These are phyloP conservation scores for Oedothorax gibbosus DNA, from an alignment of 1,140 invertebrate species.

Conservation along the genomic window DNA sequence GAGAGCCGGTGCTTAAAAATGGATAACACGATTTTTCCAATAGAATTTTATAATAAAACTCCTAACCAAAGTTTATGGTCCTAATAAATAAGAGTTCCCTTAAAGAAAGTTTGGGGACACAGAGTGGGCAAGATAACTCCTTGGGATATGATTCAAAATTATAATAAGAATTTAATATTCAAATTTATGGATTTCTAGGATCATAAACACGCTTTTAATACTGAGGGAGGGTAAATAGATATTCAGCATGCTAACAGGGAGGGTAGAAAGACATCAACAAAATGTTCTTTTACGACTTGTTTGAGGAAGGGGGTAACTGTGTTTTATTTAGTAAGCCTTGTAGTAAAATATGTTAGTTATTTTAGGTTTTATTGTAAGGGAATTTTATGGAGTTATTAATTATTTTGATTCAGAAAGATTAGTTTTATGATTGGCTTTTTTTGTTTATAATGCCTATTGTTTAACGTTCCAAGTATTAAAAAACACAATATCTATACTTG, in stretches of 20 bases:
- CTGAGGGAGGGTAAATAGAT: constrained; percentile 55
- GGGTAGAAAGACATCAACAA: constrained; percentile 50
- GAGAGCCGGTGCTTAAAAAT: constrained; percentile 52
- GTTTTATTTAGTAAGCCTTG: constrained; percentile 25
- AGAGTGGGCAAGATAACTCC: constrained; percentile 50
- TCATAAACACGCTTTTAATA: constrained; percentile 61
- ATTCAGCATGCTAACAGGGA: constrained; percentile 40
- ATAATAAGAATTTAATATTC: constrained; percentile 61
- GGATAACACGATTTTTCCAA: constrained; percentile 61
- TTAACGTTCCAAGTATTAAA: too few species aligned
- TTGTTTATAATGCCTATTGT: too few species aligned
- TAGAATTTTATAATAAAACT: constrained; percentile 62
- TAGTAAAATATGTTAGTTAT: constrained; percentile 9
- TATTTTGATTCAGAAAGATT: too few species aligned
- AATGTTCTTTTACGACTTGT: constrained; percentile 53
- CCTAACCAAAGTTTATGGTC: constrained; percentile 58
- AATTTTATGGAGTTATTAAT: too few species aligned
- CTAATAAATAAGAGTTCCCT: constrained; percentile 59
- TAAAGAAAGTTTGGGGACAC: constrained; percentile 49
- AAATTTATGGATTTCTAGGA: constrained; percentile 57
- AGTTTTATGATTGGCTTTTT: too few species aligned
- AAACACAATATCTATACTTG: too few species aligned
- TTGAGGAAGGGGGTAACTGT: constrained; percentile 24
- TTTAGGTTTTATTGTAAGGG: too few species aligned
- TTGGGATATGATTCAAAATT: constrained; percentile 57